Evolutionary conservation across 2,113 vertebrate species (phyloP), one percentile per base, ranked within the genome.

Genomic region (Drymodes brunneopygia): DNA sequence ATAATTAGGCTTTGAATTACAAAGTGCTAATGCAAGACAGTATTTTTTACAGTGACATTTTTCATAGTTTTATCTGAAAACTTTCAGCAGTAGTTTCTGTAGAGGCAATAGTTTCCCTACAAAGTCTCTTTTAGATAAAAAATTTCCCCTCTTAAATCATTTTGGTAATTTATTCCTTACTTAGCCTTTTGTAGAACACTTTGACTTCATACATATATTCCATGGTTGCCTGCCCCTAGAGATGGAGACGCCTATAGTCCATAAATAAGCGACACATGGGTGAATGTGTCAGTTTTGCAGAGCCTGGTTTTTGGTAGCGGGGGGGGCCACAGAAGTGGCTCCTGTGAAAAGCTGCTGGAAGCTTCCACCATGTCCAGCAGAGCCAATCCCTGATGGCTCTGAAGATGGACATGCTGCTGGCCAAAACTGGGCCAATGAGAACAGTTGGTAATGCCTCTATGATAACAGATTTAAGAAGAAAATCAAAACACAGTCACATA

Each of bases 241-340:
- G 12, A 7, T 77, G 3, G 20, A 38, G 38, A 22, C 6, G 66
- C 33, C 53, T 38, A 6, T 5, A 35, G 31, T 61, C 58, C 3
- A 3, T 45, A 48, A 79, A 27, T 28, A 56, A 64, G 10, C 0
- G 0, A 17, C 6, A 20, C 1, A 0, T 24, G 35, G 35, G 16
- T 27, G 61, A 54, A 31, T 36, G 25, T 44, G 7, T 29, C 54
- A 38, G 25, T 36, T 45, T 79, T 24, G 16, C 25, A 54, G 2
- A 3, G 33, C 16, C 21, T 80, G 33, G 7, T 24, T 36, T 54
- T 79, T 36, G 15, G 27, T 45, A 31, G 6, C 4, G 15, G 12
- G 19, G 12, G 19, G 9, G 20, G 11, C 6, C 15, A 28, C 20
- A 24, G 9, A 44, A 7, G 2, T 44, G 48, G 11, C 50, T 79